phyloP scores from a whole-genome alignment of 2,888 invertebrate species.

The Sussaba pulchella region DNA sequence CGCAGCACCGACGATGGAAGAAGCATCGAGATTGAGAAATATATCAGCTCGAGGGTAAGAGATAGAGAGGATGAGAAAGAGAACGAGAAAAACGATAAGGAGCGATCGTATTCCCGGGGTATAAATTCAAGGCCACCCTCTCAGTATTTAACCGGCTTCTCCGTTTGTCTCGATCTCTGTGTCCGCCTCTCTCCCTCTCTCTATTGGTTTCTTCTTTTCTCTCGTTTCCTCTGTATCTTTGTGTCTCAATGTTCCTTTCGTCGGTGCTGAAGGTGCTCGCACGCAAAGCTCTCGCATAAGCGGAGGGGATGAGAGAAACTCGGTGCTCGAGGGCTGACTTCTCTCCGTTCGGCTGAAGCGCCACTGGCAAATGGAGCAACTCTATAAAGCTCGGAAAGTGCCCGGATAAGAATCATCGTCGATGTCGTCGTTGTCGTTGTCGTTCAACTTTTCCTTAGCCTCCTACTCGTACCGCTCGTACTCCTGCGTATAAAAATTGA shows the following conservation, averaged over 20 bases:
- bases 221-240: constrained; percentile 33
- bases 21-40: constrained; percentile 47
- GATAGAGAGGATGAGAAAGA: neutral
- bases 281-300: constrained; percentile 15
- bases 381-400: constrained; percentile 77
- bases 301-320: constrained; percentile 25
- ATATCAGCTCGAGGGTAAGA: constrained; percentile 46
- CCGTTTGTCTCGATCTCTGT: constrained; percentile 31
- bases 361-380: constrained; percentile 79
- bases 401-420: constrained; percentile 70
- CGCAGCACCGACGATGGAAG: neutral
- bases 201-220: constrained; percentile 22
- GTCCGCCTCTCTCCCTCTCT: constrained; percentile 27
- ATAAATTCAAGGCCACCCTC: constrained; percentile 64
- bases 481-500: constrained; percentile 8
- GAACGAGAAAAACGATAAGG: constrained; percentile 20
- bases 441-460: constrained; percentile 27
- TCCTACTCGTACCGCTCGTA: neutral
- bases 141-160: constrained; percentile 54
- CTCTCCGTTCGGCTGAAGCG: constrained; percentile 51
- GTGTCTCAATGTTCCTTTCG: constrained; percentile 34
- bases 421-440: constrained; percentile 37
- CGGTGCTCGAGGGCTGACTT: constrained; percentile 27
- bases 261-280: constrained; percentile 29
- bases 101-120: constrained; percentile 46